Percentiles rank a stretch among this genome's conserved stretches.
phyloP scores from a whole-genome alignment of 30 jellyfish, hydroid and myxozoan genomes.

The Nemopilema nomurai region DNA sequence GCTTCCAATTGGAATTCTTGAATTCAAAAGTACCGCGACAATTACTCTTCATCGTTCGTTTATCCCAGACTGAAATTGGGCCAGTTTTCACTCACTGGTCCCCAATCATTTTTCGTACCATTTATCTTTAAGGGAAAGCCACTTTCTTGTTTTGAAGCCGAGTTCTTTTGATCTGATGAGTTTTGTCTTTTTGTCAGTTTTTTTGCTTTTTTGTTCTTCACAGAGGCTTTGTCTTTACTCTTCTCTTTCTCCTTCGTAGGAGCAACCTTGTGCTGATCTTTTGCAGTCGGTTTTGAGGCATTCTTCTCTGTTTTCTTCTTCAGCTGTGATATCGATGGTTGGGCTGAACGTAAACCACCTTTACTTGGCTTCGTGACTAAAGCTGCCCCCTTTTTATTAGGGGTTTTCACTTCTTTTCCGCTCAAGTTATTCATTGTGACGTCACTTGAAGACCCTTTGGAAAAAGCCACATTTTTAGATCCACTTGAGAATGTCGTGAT shows the following conservation, averaged over 20 bases:
- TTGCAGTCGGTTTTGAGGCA: neutral
- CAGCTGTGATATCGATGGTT: neutral
- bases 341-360: neutral
- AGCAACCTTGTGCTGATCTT: neutral
- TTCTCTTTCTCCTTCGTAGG: neutral
- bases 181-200: conserved; percentile 14
- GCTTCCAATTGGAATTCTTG: too few species aligned
- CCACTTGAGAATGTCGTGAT: conserved; percentile 18
- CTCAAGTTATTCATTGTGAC: neutral
- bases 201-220: neutral
- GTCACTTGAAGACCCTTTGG: neutral
- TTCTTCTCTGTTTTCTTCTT: neutral
- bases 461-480: conserved; percentile 7
- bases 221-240: neutral
- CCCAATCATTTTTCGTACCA: conserved; percentile 71
- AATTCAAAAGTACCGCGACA: neutral
- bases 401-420: neutral
- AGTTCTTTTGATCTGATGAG: neutral
- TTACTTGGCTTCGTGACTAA: neutral
- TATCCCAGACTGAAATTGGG: conserved; percentile 56
- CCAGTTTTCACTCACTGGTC: conserved; percentile 84
- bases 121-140: conserved; percentile 51
- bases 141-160: neutral
- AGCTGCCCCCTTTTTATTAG: neutral
- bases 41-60: neutral